These are phyloP conservation scores for Peromyscus maniculatus DNA, from an alignment of 2,113 vertebrate genomes.

Conservation along the genomic window DNA sequence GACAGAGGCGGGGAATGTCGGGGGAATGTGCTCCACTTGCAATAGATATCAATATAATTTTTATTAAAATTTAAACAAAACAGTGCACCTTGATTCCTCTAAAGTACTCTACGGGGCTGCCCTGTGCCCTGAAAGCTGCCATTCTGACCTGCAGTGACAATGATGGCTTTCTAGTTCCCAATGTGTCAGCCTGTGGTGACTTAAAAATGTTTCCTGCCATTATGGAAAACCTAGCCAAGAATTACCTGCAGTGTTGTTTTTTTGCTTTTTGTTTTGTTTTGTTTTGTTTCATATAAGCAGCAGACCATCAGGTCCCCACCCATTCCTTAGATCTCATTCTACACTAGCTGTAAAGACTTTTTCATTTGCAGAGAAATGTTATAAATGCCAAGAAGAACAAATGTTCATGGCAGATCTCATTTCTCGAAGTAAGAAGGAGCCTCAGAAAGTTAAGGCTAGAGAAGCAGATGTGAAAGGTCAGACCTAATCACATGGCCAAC, in stretches of 20 bases:
- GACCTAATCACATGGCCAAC: not conserved
- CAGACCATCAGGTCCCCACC: not conserved
- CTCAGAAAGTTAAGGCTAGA: not conserved
- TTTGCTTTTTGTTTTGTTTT: not conserved
- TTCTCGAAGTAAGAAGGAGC: not conserved
- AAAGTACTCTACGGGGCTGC: not conserved
- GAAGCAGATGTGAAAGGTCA: not conserved
- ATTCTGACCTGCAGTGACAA: not conserved
- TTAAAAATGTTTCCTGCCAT: not conserved
- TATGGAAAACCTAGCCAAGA: not conserved
- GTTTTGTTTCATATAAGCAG: not conserved
- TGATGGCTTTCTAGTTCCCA: not conserved
- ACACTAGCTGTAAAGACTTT: not conserved
- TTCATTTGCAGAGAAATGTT: not conserved
- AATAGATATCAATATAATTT: not conserved
- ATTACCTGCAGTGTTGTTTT: no score
- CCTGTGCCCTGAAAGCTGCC: no score
- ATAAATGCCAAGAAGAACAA: not conserved
- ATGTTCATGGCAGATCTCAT: not conserved
- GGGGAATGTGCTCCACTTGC: not conserved
- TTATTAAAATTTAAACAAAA: not conserved
- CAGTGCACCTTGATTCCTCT: not conserved
- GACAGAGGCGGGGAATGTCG: not conserved
- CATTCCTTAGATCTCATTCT: not conserved
- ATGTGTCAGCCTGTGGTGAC: not conserved